phyloP scores from a whole-genome alignment of 2,113 vertebrate species.

The Tamias sibiricus region DNA sequence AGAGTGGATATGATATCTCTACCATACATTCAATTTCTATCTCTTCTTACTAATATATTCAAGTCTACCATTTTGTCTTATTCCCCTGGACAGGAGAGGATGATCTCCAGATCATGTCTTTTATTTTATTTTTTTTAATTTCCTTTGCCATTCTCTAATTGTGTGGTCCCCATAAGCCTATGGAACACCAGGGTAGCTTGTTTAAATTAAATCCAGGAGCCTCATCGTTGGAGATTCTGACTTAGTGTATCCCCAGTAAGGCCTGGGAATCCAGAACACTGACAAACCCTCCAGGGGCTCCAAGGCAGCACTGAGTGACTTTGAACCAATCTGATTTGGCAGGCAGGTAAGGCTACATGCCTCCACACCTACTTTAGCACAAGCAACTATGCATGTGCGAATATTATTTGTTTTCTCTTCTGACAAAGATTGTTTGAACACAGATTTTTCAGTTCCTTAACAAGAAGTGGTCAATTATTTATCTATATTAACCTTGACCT shows the following conservation, averaged over 20 bases:
- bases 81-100: not conserved
- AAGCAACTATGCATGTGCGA: not conserved
- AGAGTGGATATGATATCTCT: not conserved
- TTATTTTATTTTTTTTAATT: not conserved
- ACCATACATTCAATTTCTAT: not conserved
- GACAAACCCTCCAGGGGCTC: too few species aligned
- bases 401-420: slow-evolving; percentile 24
- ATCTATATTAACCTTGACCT: slow-evolving; percentile 48
- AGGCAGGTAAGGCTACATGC: not conserved
- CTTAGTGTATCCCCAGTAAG: not conserved
- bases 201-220: not conserved
- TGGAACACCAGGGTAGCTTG: not conserved
- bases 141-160: not conserved
- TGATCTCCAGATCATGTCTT: not conserved
- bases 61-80: not conserved
- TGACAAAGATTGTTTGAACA: slow-evolving; percentile 62
- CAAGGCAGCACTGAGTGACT: not conserved
- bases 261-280: not conserved
- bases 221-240: not conserved
- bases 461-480: slow-evolving; percentile 39
- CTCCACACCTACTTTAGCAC: not conserved
- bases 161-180: not conserved
- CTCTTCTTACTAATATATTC: not conserved
- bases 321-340: slow-evolving; percentile 29
- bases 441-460: slow-evolving; percentile 41